Evolutionary conservation across 2,113 vertebrate species (phyloP).

Genomic region (Xenus cinereus): DNA sequence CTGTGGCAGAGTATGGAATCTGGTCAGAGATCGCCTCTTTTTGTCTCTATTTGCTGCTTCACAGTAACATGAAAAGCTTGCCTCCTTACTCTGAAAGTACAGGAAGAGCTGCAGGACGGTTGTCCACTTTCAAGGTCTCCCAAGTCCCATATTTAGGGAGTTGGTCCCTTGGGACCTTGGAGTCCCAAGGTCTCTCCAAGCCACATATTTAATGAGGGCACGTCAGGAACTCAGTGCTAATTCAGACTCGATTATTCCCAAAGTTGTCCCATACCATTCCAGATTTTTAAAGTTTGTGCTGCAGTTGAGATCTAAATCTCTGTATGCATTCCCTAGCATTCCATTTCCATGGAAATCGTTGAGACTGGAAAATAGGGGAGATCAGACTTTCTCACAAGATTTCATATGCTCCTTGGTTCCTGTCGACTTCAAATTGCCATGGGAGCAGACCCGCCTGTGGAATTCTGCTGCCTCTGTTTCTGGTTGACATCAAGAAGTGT

Average conservation of each 20-base stretch:
- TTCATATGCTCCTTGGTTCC: neutral
- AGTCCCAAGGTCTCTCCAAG: no score
- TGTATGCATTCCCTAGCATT: neutral
- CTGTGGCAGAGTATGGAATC: neutral
- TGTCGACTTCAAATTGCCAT: neutral
- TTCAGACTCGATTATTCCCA: neutral
- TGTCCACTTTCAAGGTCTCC: neutral
- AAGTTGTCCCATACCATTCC: neutral
- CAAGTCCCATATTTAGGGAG: no score
- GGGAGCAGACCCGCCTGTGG: neutral
- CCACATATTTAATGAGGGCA: neutral
- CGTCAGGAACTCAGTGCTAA: neutral
- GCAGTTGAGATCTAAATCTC: neutral
- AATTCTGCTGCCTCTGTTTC: slow-evolving; percentile 13
- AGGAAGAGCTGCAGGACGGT: neutral
- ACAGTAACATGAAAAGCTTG: neutral
- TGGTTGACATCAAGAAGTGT: slow-evolving; percentile 9
- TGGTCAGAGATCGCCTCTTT: neutral
- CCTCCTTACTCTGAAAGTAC: neutral
- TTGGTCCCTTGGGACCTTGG: no score
- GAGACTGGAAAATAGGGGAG: neutral
- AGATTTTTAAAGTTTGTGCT: neutral
- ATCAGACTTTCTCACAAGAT: neutral
- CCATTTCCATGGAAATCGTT: neutral
- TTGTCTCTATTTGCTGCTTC: neutral